Base-by-base conservation (phyloP, 2,888 invertebrate genomes). In the Priapulus caudatus region DNA sequence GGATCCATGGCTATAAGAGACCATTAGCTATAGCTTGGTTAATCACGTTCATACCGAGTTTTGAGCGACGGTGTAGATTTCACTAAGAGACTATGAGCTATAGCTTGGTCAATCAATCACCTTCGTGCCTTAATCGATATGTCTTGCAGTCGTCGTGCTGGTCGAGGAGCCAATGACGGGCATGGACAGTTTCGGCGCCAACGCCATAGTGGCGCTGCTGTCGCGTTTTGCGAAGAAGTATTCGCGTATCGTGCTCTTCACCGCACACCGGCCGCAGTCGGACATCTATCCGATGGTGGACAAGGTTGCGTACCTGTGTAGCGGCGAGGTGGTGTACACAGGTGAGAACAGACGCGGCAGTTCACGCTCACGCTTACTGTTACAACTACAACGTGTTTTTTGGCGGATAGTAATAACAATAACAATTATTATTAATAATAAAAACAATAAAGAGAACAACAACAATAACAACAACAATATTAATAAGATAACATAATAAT, bases 201-300 rank as follows among this genome's bases (percentile, higher is more conserved):
- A 93, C 69, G 78, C 97, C 56, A 83, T 97, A 4, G 83, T 95
- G 49, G 92, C 93, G 0, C 93, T 93, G 66, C 76, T 93, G 2
- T 89, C 89, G 20, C 90, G 90, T 63, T 76, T 77, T 61, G 74
- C 88, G 2, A 90, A 89, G 64, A 88, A 90, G 68, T 84, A 90
- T 58, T 86, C 88, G 4, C 83, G 91, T 1, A 87, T 90, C 24
- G 87, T 92, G 24, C 77, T 93, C 51, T 73, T 93, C 2, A 91
- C 91, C 0, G 84, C 92, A 82, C 89, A 91, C 67, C 89, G 90
- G 63, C 92, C 93, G 0, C 77, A 93, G 64, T 82, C 87, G 49
- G 95, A 97, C 70, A 92, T 97, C 0, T 87, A 95, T 66, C 93
- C 93, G 3, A 89, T 95, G 70, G 77, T 97, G 62, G 92, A 93